Conservation (phyloP, 2,797 vertebrate species). For the Acipenser oxyrinchus region DNA sequence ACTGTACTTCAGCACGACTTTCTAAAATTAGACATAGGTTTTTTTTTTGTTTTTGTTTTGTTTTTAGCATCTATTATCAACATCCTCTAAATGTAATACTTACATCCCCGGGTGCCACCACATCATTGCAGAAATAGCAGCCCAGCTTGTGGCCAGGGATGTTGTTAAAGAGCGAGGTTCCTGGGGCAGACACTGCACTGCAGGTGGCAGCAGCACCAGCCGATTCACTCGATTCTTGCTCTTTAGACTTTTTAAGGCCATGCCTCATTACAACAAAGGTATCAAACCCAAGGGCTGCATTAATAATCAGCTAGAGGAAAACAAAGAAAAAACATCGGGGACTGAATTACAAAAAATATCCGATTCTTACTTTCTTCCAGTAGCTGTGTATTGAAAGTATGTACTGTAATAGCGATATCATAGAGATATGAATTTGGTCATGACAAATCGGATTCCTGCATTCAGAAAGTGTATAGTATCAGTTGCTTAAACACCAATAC, state of each 20-base stretch:
- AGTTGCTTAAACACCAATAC: too few relatives aligned
- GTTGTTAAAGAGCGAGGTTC: constrained; percentile 89
- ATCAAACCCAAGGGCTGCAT: constrained; percentile 92
- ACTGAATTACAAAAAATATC: too few relatives aligned
- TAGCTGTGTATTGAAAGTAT: too few relatives aligned
- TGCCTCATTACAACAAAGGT: constrained; percentile 98
- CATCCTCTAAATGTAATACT: constrained; percentile 37
- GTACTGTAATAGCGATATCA: too few relatives aligned
- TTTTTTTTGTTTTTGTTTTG: too few relatives aligned
- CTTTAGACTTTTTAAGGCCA: constrained; percentile 77
- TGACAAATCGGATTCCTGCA: too few relatives aligned
- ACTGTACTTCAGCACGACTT: too few relatives aligned
- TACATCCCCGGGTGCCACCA: constrained; percentile 97
- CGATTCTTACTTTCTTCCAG: too few relatives aligned
- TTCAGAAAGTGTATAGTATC: too few relatives aligned
- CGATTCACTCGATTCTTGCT: constrained; percentile 48
- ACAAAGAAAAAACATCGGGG: constrained; percentile 10
- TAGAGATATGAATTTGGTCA: too few relatives aligned
- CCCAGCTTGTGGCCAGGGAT: constrained; percentile 95
- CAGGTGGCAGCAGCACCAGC: constrained; percentile 46
- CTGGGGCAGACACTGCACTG: constrained; percentile 48
- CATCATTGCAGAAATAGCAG: constrained; percentile 98
- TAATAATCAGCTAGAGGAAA: constrained; percentile 76
- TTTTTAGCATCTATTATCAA: too few relatives aligned
- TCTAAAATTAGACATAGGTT: too few relatives aligned